phyloP scores from a whole-genome alignment of 1,140 invertebrate genomes.

The Achroia grisella region DNA sequence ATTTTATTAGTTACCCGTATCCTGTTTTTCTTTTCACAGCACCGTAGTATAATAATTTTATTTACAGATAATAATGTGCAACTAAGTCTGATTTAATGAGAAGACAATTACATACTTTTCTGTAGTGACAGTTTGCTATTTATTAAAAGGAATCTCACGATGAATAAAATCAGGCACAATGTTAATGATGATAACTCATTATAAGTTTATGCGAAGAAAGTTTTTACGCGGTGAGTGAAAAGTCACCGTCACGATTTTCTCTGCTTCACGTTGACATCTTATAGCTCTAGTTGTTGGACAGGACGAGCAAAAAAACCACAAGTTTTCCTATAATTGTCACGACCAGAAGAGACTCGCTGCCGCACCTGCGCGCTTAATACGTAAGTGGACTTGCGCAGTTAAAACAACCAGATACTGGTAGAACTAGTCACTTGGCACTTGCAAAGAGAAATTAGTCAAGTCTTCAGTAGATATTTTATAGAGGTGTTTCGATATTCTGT shows the following conservation, averaged over 20 bases:
- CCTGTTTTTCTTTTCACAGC: too few species aligned
- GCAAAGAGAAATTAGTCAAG: conserved; percentile 37
- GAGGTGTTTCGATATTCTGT: conserved; percentile 5
- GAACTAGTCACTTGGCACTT: conserved; percentile 38
- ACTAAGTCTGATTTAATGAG: too few species aligned
- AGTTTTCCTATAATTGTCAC: conserved; percentile 29
- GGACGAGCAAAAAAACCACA: conserved; percentile 13
- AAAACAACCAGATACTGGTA: conserved; percentile 32
- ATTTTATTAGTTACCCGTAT: too few species aligned
- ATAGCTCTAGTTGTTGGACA: background rate
- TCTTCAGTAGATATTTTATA: conserved; percentile 17
- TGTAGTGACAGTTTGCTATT: too few species aligned
- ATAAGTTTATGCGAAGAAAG: too few species aligned
- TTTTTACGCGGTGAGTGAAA: background rate
- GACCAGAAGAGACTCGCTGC: conserved; percentile 8
- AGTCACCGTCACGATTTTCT: background rate
- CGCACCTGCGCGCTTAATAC: conserved; percentile 45
- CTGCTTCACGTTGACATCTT: conserved; percentile 1
- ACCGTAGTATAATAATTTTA: too few species aligned
- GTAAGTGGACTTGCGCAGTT: conserved; percentile 35
- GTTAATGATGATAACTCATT: too few species aligned
- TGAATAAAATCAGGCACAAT: too few species aligned
- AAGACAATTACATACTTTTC: too few species aligned
- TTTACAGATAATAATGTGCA: too few species aligned
- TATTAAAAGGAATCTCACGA: too few species aligned